These are phyloP conservation scores for Halictus ligatus DNA, from an alignment of 2,888 invertebrate species.

Conservation along the genomic window DNA sequence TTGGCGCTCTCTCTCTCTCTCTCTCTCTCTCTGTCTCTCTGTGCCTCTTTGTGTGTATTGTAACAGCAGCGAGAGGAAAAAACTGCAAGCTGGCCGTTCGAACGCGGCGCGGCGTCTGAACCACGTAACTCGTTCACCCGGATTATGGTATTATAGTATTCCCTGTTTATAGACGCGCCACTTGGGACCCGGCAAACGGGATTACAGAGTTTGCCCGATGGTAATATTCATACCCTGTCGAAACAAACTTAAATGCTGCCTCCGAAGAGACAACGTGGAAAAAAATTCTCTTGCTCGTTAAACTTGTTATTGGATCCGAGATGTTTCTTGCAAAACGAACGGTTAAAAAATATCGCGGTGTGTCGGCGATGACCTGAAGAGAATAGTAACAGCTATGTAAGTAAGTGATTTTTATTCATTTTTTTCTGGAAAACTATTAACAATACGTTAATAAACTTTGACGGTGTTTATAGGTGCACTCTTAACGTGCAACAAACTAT, in stretches of 20 bases:
- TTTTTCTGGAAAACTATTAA: no score
- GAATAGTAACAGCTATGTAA: no score
- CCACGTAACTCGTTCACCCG: conserved; percentile 16
- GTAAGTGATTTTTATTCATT: no score
- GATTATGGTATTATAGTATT: conserved; percentile 3
- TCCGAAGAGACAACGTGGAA: background rate
- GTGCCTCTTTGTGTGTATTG: background rate
- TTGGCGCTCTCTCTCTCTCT: background rate
- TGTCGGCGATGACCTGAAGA: background rate
- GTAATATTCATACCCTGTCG: background rate
- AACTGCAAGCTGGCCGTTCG: conserved; percentile 3
- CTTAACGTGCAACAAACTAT: no score
- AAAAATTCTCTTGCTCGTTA: background rate
- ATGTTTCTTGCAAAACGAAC: background rate
- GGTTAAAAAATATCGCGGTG: background rate
- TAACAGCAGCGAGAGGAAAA: conserved; percentile 7
- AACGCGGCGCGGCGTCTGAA: conserved; percentile 11
- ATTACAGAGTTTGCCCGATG: conserved; percentile 1
- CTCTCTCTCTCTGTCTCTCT: background rate
- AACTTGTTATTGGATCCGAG: background rate
- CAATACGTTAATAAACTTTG: no score
- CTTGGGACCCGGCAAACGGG: background rate
- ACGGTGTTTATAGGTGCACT: no score
- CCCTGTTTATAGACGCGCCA: conserved; percentile 7
- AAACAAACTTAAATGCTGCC: background rate